Conservation (phyloP, 2,113 vertebrate species). For the Trachemys scripta region DNA sequence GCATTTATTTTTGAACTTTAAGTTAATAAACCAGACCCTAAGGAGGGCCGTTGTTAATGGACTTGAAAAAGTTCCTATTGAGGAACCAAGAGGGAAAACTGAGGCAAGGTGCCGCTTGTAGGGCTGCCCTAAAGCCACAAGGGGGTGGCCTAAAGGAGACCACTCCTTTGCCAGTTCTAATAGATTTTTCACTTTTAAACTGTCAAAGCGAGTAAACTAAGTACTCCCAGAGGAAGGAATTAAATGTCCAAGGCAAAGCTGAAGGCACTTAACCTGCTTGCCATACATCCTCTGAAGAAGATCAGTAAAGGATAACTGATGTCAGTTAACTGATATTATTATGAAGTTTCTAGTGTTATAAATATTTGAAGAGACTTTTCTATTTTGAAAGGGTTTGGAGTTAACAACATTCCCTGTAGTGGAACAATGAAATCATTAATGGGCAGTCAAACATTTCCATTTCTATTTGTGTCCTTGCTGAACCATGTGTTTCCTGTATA, state of each 20-base stretch:
- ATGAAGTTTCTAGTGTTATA: slow-evolving; percentile 5
- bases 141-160: background rate
- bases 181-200: slow-evolving; percentile 48
- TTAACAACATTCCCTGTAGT: background rate
- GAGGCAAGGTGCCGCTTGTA: background rate
- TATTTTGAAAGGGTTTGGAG: background rate
- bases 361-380: slow-evolving; percentile 34
- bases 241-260: slow-evolving; percentile 33
- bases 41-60: background rate
- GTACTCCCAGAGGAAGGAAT: slow-evolving; percentile 39
- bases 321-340: background rate
- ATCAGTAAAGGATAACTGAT: slow-evolving; percentile 24
- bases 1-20: background rate
- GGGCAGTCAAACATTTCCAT: background rate
- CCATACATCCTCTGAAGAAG: slow-evolving; percentile 41
- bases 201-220: slow-evolving; percentile 56
- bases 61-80: background rate
- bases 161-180: background rate
- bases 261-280: slow-evolving; percentile 48
- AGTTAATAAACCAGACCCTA: background rate
- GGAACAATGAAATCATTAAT: background rate
- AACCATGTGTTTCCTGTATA: background rate
- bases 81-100: background rate
- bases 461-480: background rate
- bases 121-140: background rate